phyloP scores from a whole-genome alignment of 2,113 vertebrate genomes.

The Ahaetulla prasina region DNA sequence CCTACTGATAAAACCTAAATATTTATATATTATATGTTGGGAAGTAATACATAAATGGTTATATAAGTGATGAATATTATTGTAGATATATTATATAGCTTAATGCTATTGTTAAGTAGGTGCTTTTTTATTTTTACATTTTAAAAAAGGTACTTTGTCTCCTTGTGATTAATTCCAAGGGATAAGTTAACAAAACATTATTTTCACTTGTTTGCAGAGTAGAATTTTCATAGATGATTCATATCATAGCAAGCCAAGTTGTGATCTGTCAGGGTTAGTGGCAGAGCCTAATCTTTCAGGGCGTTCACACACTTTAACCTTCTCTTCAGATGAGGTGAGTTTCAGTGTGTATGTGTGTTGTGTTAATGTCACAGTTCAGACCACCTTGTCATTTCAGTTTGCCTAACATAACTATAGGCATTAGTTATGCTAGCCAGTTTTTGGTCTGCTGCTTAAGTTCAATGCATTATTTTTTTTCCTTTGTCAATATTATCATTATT shows the following conservation, averaged over 20 bases:
- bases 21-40: neutral
- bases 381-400: conserved; percentile 1
- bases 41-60: conserved; percentile 4
- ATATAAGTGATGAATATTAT: neutral
- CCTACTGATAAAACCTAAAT: neutral
- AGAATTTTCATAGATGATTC: conserved; percentile 91
- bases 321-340: conserved; percentile 95
- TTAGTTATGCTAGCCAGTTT: neutral
- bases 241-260: conserved; percentile 81
- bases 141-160: conserved; percentile 44
- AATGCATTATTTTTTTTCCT: neutral
- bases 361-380: conserved; percentile 59
- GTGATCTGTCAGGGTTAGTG: conserved; percentile 89
- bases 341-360: conserved; percentile 67
- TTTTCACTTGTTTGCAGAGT: conserved; percentile 90
- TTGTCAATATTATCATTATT: neutral
- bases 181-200: conserved; percentile 79
- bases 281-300: conserved; percentile 90
- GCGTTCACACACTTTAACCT: conserved; percentile 91
- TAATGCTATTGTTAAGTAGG: neutral
- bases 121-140: neutral
- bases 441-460: neutral
- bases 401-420: conserved; percentile 39
- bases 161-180: conserved; percentile 54
- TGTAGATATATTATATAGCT: neutral